These are phyloP conservation scores for Periparus ater DNA, from an alignment of 2,797 vertebrate species.

Conservation along the genomic window DNA sequence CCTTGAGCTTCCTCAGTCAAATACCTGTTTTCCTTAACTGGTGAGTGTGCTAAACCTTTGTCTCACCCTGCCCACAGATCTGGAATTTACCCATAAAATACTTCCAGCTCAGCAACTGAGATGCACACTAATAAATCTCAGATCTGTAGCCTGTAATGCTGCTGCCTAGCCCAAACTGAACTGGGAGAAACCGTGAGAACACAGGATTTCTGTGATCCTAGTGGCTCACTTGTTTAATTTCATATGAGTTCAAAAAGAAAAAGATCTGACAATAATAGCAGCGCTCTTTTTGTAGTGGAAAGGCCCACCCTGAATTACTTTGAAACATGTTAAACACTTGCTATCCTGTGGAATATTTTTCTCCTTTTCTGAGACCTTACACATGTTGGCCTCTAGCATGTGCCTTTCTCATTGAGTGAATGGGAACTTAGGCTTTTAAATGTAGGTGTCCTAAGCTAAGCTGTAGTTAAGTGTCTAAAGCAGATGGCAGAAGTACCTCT, in stretches of 20 bases:
- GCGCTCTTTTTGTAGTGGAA: background rate
- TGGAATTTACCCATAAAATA: background rate
- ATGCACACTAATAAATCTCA: background rate
- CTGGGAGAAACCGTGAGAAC: background rate
- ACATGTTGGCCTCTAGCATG: background rate
- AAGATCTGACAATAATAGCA: background rate
- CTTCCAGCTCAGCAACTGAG: background rate
- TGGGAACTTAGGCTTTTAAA: background rate
- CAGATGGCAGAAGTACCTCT: constrained; percentile 57
- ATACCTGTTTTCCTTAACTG: background rate
- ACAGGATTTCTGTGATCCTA: background rate
- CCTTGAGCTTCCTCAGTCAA: background rate
- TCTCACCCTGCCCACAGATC: background rate
- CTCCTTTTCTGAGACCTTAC: background rate
- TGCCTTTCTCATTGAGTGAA: constrained; percentile 14
- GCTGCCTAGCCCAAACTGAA: background rate
- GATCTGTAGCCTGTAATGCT: background rate
- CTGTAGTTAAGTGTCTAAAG: constrained; percentile 45
- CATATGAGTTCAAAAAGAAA: background rate
- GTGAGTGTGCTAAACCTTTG: background rate
- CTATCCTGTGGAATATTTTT: background rate
- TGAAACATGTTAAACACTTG: background rate
- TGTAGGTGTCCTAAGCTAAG: constrained; percentile 14
- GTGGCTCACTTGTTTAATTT: background rate
- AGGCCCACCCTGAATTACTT: background rate